phyloP scores from a whole-genome alignment of 2,113 vertebrate species.

The Leucosticte australis region DNA sequence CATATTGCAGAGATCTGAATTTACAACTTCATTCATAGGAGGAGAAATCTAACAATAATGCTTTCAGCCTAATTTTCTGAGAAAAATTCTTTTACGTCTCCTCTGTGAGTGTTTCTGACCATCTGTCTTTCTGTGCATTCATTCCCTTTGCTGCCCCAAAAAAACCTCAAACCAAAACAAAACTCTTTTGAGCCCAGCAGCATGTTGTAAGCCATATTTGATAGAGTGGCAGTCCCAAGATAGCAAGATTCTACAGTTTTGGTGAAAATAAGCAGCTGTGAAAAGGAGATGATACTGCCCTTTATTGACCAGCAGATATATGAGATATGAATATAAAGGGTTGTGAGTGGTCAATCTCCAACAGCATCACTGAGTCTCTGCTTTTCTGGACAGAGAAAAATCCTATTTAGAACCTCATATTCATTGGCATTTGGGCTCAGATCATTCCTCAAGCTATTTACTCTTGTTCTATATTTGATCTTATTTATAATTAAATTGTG shows the following conservation, averaged over 20 bases:
- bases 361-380: background rate
- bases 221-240: background rate
- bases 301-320: background rate
- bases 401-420: background rate
- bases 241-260: background rate
- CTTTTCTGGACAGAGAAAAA: background rate
- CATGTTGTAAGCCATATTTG: background rate
- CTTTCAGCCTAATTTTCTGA: background rate
- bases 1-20: background rate
- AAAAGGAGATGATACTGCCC: background rate
- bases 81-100: background rate
- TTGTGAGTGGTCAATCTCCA: background rate
- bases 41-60: background rate
- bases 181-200: background rate
- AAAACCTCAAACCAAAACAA: background rate
- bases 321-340: background rate
- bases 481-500: background rate
- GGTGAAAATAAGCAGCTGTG: background rate
- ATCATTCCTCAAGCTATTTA: background rate
- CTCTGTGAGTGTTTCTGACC: background rate
- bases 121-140: background rate
- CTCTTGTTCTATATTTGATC: background rate
- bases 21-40: background rate
- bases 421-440: background rate
- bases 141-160: rapidly evolving